Percentiles rank a stretch among this genome's conserved stretches.
phyloP scores from a whole-genome alignment of 1,140 invertebrate genomes.

The Stratiolaelaps scimitus region DNA sequence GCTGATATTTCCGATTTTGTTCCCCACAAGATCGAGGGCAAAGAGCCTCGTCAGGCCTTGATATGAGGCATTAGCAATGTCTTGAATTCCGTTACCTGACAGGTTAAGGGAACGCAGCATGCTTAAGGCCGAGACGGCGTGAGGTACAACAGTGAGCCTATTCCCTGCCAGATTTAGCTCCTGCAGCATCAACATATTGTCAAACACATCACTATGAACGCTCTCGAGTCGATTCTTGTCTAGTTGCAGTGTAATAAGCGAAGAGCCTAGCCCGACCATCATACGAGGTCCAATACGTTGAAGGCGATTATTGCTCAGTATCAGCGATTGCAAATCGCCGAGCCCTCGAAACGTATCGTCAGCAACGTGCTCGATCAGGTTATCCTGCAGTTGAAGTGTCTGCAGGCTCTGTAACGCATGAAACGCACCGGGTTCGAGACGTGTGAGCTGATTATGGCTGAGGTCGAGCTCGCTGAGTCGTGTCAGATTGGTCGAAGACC shows the following conservation, averaged over 20 bases:
- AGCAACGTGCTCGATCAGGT: conserved; percentile 46
- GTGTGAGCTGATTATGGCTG: conserved; percentile 55
- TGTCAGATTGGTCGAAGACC: conserved; percentile 69
- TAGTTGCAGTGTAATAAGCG: conserved; percentile 59
- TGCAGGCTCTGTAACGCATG: conserved; percentile 42
- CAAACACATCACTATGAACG: conserved; percentile 37
- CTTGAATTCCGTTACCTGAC: conserved; percentile 62
- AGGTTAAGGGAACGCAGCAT: conserved; percentile 63
- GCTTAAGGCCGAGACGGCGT: conserved; percentile 57
- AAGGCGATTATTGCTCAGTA: conserved; percentile 63
- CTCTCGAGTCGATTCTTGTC: conserved; percentile 55
- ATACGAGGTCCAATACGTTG: conserved; percentile 59
- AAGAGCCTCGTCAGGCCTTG: conserved; percentile 61
- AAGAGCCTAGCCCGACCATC: conserved; percentile 57
- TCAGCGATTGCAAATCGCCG: conserved; percentile 62
- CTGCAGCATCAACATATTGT: conserved; percentile 46
- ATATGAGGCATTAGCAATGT: conserved; percentile 62
- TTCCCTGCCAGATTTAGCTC: conserved; percentile 72
- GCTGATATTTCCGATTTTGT: conserved; percentile 70
- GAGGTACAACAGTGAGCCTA: conserved; percentile 55
- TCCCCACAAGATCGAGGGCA: conserved; percentile 71
- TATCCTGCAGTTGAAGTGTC: conserved; percentile 35
- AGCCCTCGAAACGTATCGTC: conserved; percentile 68
- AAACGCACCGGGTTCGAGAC: conserved; percentile 65
- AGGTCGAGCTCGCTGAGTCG: conserved; percentile 56